A percentile compares a stretch with the other conserved stretches of the same genome.
phyloP scores from a whole-genome alignment of 2,888 invertebrate genomes.

The Magallana nippona region DNA sequence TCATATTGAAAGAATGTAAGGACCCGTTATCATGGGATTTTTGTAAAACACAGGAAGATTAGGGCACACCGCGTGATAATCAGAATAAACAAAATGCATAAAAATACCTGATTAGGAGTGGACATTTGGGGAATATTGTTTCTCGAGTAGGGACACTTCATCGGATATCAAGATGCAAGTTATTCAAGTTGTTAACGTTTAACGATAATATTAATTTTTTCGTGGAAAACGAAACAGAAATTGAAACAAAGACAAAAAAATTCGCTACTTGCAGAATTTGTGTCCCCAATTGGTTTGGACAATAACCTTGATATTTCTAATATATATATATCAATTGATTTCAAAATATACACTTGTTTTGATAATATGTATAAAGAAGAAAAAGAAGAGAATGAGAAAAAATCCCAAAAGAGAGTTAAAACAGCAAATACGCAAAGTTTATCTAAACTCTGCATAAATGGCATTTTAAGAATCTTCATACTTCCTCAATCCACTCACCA shows the following conservation, averaged over 20 bases:
- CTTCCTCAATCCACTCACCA: conserved; percentile 83
- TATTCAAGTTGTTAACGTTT: too few relatives aligned
- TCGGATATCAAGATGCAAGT: too few relatives aligned
- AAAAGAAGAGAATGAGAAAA: neutral
- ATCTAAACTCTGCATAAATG: too few relatives aligned
- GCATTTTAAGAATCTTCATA: neutral
- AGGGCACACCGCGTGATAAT: neutral
- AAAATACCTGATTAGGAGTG: neutral
- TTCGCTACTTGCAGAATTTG: neutral
- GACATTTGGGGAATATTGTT: too few relatives aligned
- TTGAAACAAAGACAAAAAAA: neutral
- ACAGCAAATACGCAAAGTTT: too few relatives aligned
- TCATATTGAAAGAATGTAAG: neutral
- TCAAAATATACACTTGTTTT: neutral
- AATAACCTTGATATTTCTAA: too few relatives aligned
- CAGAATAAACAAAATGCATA: neutral
- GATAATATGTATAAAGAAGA: neutral
- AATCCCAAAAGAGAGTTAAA: neutral
- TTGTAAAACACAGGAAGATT: neutral
- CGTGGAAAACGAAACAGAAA: neutral
- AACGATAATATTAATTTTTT: neutral
- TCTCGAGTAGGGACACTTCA: too few relatives aligned
- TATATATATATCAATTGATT: too few relatives aligned
- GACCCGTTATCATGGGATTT: neutral
- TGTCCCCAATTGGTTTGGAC: neutral